Evolutionary conservation across 2,113 vertebrate genomes (phyloP), one percentile per base, ranked within the genome.

Genomic region (Promerops cafer): DNA sequence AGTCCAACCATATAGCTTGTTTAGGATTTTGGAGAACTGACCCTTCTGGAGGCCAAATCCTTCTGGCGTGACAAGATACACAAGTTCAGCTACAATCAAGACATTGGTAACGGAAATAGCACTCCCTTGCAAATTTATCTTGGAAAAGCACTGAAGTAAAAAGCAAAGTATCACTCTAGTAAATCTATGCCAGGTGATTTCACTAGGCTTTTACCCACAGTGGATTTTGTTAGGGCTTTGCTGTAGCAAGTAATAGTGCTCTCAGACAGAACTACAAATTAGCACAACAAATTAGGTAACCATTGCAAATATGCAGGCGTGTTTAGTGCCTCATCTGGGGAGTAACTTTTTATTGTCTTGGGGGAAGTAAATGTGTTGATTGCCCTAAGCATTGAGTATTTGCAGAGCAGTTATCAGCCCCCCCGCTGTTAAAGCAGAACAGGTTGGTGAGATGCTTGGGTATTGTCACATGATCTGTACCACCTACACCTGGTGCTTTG

Each of bases 231-330:
- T 53, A 66, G n/a, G 11, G 47, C 16, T 59, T 80, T 79, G 35
- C 26, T 0, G 0, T 28, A 69, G 15, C 11, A 50, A 45, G 21
- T 47, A 30, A 21, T 9, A 45, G 14, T 42, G 33, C 19, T 82
- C 2, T 79, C 5, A 1, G 42, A 64, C 3, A 64, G 33, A 64
- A 13, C 28, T 40, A 53, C 30, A 40, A 44, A 76, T 69, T 9
- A 69, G 19, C 21, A 28, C 16, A 53, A 30, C 21, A 40, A 61
- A 39, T 45, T 45, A 54, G 40, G 33, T 23, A 63, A 22, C 24
- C 2, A 22, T 7, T 57, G 47, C n/a, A 49, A 66, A 11, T 35
- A 19, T 16, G 35, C 22, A 27, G 33, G 28, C 3, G 0, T 24
- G 7, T 71, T 87, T 45, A 26, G 26, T 64, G 39, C 37, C 18